phyloP scores from a whole-genome alignment of 1,140 invertebrate species.

The Conus ventricosus region DNA sequence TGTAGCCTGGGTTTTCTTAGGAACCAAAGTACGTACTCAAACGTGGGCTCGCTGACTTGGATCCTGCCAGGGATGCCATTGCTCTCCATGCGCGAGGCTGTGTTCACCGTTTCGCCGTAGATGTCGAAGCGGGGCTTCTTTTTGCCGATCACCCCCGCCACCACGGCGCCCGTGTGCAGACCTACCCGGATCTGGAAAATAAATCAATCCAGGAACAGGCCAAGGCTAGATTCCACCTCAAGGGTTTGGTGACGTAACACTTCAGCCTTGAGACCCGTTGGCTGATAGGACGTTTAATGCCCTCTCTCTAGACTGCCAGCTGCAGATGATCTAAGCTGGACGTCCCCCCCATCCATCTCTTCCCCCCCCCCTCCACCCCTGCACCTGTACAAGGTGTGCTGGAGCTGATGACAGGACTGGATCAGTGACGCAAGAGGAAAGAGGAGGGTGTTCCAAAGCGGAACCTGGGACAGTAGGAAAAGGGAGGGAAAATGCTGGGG shows the following conservation, averaged over 20 bases:
- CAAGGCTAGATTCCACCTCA: background rate
- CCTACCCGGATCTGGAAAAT: slow-evolving; percentile 87
- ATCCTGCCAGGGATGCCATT: slow-evolving; percentile 51
- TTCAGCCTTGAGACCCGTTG: background rate
- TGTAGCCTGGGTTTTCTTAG: too few relatives aligned
- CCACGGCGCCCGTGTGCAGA: slow-evolving; percentile 83
- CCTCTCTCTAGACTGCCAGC: background rate
- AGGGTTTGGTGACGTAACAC: background rate
- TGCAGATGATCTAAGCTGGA: background rate
- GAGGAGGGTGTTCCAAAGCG: too few relatives aligned
- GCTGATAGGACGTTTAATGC: background rate
- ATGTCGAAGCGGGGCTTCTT: slow-evolving; percentile 69
- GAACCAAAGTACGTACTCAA: background rate
- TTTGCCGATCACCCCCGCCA: slow-evolving; percentile 68
- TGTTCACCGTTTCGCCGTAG: slow-evolving; percentile 72
- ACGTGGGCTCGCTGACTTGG: slow-evolving; percentile 48
- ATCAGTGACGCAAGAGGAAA: too few relatives aligned
- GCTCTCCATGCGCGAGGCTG: slow-evolving; percentile 58
- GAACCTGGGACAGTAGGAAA: too few relatives aligned
- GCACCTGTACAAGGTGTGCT: too few relatives aligned
- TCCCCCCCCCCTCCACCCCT: too few relatives aligned
- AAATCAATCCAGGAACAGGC: background rate
- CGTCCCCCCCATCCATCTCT: too few relatives aligned
- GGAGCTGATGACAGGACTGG: too few relatives aligned
- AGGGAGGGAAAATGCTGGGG: too few relatives aligned